Evolutionary conservation across 1,140 invertebrate genomes (phyloP).

Genomic region (Drosophila pachea): DNA sequence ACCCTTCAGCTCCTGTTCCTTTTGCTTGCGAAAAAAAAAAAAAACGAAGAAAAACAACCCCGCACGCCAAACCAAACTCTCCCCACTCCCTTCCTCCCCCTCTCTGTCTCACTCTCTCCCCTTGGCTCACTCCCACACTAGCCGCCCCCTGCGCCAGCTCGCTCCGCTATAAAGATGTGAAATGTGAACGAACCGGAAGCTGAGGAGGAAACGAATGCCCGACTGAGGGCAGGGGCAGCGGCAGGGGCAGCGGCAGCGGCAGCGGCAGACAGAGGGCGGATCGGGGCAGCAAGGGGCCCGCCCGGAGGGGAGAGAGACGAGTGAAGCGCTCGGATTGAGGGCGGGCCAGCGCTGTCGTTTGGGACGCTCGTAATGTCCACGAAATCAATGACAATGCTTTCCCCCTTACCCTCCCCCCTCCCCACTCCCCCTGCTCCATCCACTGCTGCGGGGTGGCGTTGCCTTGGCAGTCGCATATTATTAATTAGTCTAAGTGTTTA

Average conservation of each 20-base stretch:
- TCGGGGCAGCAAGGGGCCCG: background rate
- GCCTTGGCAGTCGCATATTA: slow-evolving; percentile 32
- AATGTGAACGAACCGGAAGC: slow-evolving; percentile 27
- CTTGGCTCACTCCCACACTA: background rate
- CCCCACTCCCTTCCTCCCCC: background rate
- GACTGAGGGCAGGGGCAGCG: background rate
- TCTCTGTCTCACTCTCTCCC: background rate
- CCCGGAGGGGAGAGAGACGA: background rate
- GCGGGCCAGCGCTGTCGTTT: background rate
- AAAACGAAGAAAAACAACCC: slow-evolving; percentile 25
- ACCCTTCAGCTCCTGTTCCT: slow-evolving; percentile 3
- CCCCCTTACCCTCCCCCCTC: background rate
- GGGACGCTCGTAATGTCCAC: too few species aligned
- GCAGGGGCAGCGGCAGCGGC: background rate
- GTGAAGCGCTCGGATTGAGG: too few species aligned
- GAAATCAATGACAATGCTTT: slow-evolving; percentile 44
- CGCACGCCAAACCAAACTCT: background rate
- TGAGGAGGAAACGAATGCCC: background rate
- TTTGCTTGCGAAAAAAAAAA: slow-evolving; percentile 7
- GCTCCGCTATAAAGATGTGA: slow-evolving; percentile 16
- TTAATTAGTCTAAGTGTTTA: slow-evolving; percentile 50
- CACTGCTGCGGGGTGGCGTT: background rate
- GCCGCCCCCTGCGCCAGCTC: background rate
- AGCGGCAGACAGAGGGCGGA: background rate
- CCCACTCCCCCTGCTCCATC: background rate